These are phyloP conservation scores for Proales similis DNA, from an alignment of 1,140 invertebrate genomes.

Conservation along the genomic window DNA sequence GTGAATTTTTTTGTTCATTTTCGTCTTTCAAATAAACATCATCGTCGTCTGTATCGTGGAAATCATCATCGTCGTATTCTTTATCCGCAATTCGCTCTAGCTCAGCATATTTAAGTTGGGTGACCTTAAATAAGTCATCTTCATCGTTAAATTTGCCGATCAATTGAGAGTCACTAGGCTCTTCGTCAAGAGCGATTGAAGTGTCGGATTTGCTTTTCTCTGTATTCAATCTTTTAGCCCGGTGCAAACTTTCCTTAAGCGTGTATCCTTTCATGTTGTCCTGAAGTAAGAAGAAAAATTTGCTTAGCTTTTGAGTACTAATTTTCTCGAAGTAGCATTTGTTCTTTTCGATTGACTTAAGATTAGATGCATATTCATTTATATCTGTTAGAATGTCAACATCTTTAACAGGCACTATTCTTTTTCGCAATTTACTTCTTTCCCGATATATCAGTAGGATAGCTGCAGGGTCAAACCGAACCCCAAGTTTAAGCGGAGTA, in stretches of 20 bases:
- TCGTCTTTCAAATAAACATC: too few relatives aligned
- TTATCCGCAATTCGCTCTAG: conserved; percentile 25
- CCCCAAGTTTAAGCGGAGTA: conserved; percentile 10
- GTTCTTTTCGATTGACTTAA: conserved; percentile 13
- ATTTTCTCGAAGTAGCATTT: conserved; percentile 36
- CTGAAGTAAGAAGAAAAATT: conserved; percentile 34
- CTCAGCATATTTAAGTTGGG: not conserved
- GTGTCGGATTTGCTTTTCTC: not conserved
- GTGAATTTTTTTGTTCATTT: conserved; percentile 33
- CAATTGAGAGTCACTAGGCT: too few relatives aligned
- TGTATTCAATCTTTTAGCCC: conserved; percentile 14
- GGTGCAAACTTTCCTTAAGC: conserved; percentile 12
- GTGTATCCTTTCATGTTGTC: conserved; percentile 36
- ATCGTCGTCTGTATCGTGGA: conserved; percentile 36
- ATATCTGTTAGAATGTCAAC: conserved; percentile 18
- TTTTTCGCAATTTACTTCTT: conserved; percentile 6
- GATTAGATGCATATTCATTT: not conserved
- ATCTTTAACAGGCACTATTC: conserved; percentile 28
- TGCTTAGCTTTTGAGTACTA: conserved; percentile 1
- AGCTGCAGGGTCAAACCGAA: conserved; percentile 18
- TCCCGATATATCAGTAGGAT: conserved; percentile 18
- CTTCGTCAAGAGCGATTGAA: too few relatives aligned
- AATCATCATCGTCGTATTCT: conserved; percentile 31
- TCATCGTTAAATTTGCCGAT: too few relatives aligned
- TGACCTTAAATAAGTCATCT: too few relatives aligned